Conservation (phyloP, 2,888 invertebrate species). For the Enoplolaimus lenunculus region DNA sequence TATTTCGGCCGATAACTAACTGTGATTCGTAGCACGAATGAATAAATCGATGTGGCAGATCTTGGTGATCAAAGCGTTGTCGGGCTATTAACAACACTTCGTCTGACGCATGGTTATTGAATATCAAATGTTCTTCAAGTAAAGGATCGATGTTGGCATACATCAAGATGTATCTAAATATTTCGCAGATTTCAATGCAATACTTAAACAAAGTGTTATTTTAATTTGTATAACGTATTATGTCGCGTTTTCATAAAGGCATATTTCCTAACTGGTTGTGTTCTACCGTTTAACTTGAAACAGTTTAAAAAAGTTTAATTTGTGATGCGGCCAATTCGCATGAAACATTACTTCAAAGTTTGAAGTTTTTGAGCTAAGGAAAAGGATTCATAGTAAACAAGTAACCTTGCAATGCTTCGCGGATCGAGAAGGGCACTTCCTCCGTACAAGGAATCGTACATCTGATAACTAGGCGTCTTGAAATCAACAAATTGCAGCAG, state of each 20-base stretch:
- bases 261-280: too few species aligned
- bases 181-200: too few species aligned
- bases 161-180: background rate
- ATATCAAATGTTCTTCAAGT: background rate
- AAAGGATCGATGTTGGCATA: background rate
- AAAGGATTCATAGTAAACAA: too few species aligned
- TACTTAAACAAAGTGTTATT: too few species aligned
- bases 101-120: background rate
- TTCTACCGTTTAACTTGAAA: too few species aligned
- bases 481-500: constrained; percentile 40
- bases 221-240: too few species aligned
- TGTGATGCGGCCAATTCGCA: too few species aligned
- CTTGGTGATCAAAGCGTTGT: background rate
- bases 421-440: constrained; percentile 28
- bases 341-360: too few species aligned
- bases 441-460: constrained; percentile 29
- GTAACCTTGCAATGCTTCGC: constrained; percentile 19
- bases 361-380: too few species aligned
- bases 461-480: constrained; percentile 31
- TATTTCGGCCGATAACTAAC: background rate
- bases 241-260: too few species aligned
- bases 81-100: background rate
- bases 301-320: too few species aligned
- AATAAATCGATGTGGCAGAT: background rate
- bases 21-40: background rate